Evolutionary conservation across 2,888 invertebrate species (phyloP), one percentile per base, ranked within the genome.

Genomic region (Eupithecia pulchellata): DNA sequence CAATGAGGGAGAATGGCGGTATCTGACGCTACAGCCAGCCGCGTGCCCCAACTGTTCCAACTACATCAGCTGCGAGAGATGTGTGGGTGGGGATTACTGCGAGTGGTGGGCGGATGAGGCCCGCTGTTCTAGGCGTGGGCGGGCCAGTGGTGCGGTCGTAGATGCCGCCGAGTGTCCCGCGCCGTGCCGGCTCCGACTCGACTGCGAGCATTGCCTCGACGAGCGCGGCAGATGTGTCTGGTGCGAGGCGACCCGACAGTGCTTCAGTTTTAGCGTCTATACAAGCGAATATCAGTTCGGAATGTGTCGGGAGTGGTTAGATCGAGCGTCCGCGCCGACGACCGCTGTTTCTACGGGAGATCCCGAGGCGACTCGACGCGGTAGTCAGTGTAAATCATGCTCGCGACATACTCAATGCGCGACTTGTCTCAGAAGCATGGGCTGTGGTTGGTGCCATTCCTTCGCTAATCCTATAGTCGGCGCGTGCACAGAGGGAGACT

Each of bases 401-500:
- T 95, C 96, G 34, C 95, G 96, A 32, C 96, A 97, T 83, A 91
- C 94, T 0, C 97, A 97, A 82, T 98, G 98, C 84, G 95, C 97
- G 0, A 95, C 96, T 6, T 99, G 99, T 84, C 91, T 99, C 75
- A 95, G 96, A 68, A 96, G 97, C 25, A 95, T 98, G 80, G 97
- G 97, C 72, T 99, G 99, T 90, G 99, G 99, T 9, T 99, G 99
- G 99, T 98, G 98, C 87, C 98, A 98, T 84, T 97, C 97, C 79
- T 94, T 96, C 29, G 97, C 97, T 66, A 98, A 99, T 91, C 98
- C 98, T 0, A 98, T 97, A 75, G 96, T 97, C 76, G 99, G 99
- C 0, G 95, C 96, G 29, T 98, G 98, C 83, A 96, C 97, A 66
- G 96, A 97, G 80, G 98, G 98, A 1, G 98, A 98, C 84, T 98